These are phyloP conservation scores for Gnathonemus echidnorhynchus DNA, from an alignment of 2,113 vertebrate species.

Conservation along the genomic window DNA sequence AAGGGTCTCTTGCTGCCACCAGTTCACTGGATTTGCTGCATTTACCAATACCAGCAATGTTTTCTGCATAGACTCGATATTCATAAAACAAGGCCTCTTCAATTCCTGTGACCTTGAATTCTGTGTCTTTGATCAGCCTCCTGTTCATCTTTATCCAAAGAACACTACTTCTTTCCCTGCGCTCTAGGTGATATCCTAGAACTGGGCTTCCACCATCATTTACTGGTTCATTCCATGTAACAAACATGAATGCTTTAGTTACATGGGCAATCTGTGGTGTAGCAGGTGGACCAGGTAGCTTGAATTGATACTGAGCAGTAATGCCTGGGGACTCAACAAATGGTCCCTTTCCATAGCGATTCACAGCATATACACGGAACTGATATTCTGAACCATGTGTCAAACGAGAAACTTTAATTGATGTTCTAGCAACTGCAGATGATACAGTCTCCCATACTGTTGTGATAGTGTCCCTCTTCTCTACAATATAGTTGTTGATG, in stretches of 20 bases:
- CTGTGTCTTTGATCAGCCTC: constrained; percentile 79
- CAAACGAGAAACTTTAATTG: constrained; percentile 78
- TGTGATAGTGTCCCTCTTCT: constrained; percentile 91
- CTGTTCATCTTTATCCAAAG: constrained; percentile 96
- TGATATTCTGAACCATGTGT: constrained; percentile 88
- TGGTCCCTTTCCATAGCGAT: constrained; percentile 89
- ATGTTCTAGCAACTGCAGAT: constrained; percentile 85
- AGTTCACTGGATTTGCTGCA: constrained; percentile 88
- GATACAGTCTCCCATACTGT: constrained; percentile 84
- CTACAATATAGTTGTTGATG: constrained; percentile 91
- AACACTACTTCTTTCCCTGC: constrained; percentile 91
- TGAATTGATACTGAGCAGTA: constrained; percentile 87
- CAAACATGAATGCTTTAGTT: constrained; percentile 86
- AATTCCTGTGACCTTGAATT: constrained; percentile 85
- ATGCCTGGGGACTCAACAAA: constrained; percentile 74
- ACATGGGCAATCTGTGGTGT: constrained; percentile 81
- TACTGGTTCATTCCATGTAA: constrained; percentile 92
- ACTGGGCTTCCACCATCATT: constrained; percentile 87
- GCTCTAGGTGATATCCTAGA: constrained; percentile 88
- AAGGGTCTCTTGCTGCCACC: constrained; percentile 91
- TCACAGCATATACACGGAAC: constrained; percentile 93
- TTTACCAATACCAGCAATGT: constrained; percentile 94
- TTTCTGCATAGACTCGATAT: constrained; percentile 91
- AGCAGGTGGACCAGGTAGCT: constrained; percentile 87
- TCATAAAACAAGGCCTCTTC: constrained; percentile 90